Base-by-base conservation (phyloP, 2,888 invertebrate genomes). In the Ceraclea dissimilis region DNA sequence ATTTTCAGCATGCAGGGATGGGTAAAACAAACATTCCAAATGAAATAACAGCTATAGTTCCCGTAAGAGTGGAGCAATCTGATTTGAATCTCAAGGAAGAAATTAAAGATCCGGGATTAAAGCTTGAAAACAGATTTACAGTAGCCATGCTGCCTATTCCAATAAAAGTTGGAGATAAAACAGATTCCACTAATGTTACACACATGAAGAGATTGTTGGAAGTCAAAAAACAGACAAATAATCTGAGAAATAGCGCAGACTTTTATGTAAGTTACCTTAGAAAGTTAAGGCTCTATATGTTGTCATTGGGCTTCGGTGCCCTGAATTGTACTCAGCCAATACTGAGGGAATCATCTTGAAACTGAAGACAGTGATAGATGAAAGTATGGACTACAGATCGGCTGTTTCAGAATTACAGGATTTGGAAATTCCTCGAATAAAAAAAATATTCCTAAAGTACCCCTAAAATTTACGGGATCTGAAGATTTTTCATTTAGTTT, bases 101-200 rank as follows among this genome's bases (percentile, higher is more conserved):
- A 13, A 58, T 63, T 46, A 60, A 63, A 34, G 62, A 62, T 46
- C 39, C 44, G 34, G 60, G 65, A 20, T 61, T 68, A 26, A 65
- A 64, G 31, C 61, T 78, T 39, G 68, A 71, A 54, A 79, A 79
- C 62, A 70, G 72, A 59, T 78, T 80, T 63, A 76, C 77, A 6
- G 75, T 79, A 10, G 75, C 75, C 2, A 67, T 78, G 57, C 62
- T 79, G 51, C 71, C 74, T 54, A 65, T 80, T 1, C 76, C 78
- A 5, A 66, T 79, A 8, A 67, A 52, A 6, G 51, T 57, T 5
- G 54, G 49, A 13, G 22, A 54, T 17, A 21, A 44, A 18, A 51
- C 19, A 11, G 49, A 50, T 13, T 20, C 43, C 5, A 43, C 22
- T 17, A 57, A 34, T 22, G 21, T 44, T 8, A 50, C 57, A 5